Evolutionary conservation across 2,888 invertebrate genomes (phyloP).

Genomic region (Prosopocoilus inquinatus): DNA sequence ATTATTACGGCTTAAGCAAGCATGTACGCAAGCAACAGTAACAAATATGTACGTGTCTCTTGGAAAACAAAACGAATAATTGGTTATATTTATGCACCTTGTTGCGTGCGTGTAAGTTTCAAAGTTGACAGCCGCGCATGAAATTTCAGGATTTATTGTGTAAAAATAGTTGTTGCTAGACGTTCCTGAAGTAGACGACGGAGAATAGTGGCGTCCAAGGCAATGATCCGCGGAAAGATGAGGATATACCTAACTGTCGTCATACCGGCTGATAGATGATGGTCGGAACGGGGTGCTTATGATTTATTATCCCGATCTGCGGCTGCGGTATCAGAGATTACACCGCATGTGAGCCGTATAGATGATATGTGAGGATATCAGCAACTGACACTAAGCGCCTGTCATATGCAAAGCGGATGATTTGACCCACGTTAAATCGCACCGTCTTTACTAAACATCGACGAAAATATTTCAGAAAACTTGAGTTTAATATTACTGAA

Average conservation of each 20-base stretch:
- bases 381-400: slow-evolving; percentile 46
- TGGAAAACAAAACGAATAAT: no score
- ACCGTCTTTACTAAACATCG: slow-evolving; percentile 18
- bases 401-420: slow-evolving; percentile 33
- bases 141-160: no score
- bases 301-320: slow-evolving; percentile 49
- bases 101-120: no score
- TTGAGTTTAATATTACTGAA: no score
- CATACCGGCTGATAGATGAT: slow-evolving; percentile 42
- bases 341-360: slow-evolving; percentile 46
- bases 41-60: no score
- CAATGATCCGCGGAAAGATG: slow-evolving; percentile 30
- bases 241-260: slow-evolving; percentile 29
- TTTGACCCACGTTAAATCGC: slow-evolving; percentile 29
- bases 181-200: background rate
- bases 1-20: no score
- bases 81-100: no score
- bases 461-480: background rate
- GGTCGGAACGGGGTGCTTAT: slow-evolving; percentile 42
- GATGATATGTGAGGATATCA: slow-evolving; percentile 46
- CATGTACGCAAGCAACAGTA: no score
- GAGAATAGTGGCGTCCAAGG: slow-evolving; percentile 9
- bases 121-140: no score
- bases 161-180: no score
- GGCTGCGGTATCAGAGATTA: slow-evolving; percentile 48